A percentile compares a stretch with the other conserved stretches of the same genome.
Conservation (phyloP, 2,888 invertebrate species). For the Graphium colonna region DNA sequence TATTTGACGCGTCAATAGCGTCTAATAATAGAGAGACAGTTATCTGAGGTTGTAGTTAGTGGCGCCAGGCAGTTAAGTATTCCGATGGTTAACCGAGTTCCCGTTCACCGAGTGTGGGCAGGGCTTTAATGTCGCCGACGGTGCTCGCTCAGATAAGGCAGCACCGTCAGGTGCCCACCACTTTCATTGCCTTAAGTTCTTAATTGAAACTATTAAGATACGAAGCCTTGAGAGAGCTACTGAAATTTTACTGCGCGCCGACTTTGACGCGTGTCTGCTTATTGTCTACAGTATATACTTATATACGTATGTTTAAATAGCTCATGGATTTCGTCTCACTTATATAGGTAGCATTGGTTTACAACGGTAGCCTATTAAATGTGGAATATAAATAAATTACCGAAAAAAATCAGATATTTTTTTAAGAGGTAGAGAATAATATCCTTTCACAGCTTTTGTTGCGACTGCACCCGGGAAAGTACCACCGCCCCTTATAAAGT, state of each 20-base stretch:
- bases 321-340: too few species aligned
- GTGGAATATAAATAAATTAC: too few species aligned
- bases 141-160: constrained; percentile 24
- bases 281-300: neutral
- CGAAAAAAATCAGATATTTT: too few species aligned
- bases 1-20: constrained; percentile 1
- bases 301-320: neutral
- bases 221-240: constrained; percentile 10
- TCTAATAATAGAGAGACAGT: constrained; percentile 19
- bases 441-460: too few species aligned
- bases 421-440: too few species aligned
- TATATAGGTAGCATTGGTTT: too few species aligned
- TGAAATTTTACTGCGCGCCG: constrained; percentile 9
- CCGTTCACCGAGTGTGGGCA: constrained; percentile 23
- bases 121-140: constrained; percentile 27
- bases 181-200: constrained; percentile 21
- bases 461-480: too few species aligned
- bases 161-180: constrained; percentile 20
- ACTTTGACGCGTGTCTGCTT: neutral
- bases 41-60: constrained; percentile 22
- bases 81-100: constrained; percentile 29
- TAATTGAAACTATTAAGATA: constrained; percentile 21
- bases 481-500: too few species aligned
- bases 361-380: too few species aligned
- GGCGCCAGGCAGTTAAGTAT: constrained; percentile 37